These are phyloP conservation scores for Centropus unirufus DNA, from an alignment of 2,113 vertebrate genomes.

Conservation along the genomic window DNA sequence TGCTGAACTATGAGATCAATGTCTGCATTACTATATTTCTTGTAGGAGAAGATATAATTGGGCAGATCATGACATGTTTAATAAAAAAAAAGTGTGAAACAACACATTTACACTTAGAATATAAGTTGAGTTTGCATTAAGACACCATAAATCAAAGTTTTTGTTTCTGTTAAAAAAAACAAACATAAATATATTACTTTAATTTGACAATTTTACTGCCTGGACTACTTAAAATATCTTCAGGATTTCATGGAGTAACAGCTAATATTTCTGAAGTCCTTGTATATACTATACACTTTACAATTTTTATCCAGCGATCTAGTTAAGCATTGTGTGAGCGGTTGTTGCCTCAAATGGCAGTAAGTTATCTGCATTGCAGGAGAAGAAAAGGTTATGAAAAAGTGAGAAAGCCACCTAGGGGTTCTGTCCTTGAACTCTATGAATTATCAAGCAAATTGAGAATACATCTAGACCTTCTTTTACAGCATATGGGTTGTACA, in stretches of 20 bases:
- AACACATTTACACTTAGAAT: background rate
- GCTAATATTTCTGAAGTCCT: background rate
- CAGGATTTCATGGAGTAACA: background rate
- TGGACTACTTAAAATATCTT: background rate
- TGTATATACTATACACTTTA: background rate
- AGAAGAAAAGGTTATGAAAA: background rate
- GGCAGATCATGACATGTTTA: background rate
- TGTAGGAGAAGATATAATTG: background rate
- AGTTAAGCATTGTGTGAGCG: background rate
- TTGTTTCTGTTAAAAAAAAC: background rate
- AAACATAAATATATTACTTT: accelerated
- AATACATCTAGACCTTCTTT: background rate
- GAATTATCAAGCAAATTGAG: background rate
- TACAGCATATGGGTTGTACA: background rate
- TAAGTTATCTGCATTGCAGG: background rate
- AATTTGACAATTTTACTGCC: background rate
- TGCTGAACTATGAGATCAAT: background rate
- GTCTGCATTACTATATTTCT: background rate
- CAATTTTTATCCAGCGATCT: background rate
- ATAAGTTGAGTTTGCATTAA: background rate
- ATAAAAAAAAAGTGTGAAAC: background rate
- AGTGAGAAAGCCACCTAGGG: background rate
- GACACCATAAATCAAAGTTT: background rate
- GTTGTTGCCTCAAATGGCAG: background rate
- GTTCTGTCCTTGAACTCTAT: background rate